phyloP scores from a whole-genome alignment of 2,888 invertebrate genomes.

The Luperina nickerlii region DNA sequence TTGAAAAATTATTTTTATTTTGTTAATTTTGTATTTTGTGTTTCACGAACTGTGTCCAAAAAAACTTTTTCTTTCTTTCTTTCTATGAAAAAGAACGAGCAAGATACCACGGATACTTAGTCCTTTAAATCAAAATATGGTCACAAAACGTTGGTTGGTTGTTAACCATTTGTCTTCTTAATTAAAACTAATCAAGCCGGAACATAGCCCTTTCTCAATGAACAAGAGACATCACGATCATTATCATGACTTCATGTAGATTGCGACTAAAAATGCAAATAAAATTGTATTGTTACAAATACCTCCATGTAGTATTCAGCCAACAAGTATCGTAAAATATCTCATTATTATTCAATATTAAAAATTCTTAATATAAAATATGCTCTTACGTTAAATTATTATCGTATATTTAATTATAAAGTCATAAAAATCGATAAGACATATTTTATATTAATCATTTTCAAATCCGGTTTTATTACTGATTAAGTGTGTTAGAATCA shows the following conservation, averaged over 20 bases:
- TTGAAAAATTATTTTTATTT: too few species aligned
- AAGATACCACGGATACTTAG: too few species aligned
- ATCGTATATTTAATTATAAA: conserved; percentile 51
- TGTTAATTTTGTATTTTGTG: too few species aligned
- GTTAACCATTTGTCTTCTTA: not conserved
- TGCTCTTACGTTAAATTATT: conserved; percentile 32
- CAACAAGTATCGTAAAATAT: conserved; percentile 42
- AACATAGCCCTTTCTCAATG: not conserved
- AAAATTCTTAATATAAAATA: conserved; percentile 35
- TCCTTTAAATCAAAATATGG: not conserved
- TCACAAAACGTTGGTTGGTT: not conserved
- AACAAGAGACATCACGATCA: conserved; percentile 36
- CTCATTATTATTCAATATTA: conserved; percentile 50
- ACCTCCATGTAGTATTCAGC: conserved; percentile 1
- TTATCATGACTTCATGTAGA: conserved; percentile 12
- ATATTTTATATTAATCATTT: conserved; percentile 61
- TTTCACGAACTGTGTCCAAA: too few species aligned
- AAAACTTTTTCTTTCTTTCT: too few species aligned
- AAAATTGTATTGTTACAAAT: conserved; percentile 42
- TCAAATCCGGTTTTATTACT: conserved; percentile 46
- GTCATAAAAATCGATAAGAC: conserved; percentile 63
- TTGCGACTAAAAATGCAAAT: conserved; percentile 28
- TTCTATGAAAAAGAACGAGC: too few species aligned
- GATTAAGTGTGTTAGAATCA: conserved; percentile 29
- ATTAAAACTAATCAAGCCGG: not conserved